Conservation (phyloP, 1,140 invertebrate genomes). For the Geopemphigus sp. region DNA sequence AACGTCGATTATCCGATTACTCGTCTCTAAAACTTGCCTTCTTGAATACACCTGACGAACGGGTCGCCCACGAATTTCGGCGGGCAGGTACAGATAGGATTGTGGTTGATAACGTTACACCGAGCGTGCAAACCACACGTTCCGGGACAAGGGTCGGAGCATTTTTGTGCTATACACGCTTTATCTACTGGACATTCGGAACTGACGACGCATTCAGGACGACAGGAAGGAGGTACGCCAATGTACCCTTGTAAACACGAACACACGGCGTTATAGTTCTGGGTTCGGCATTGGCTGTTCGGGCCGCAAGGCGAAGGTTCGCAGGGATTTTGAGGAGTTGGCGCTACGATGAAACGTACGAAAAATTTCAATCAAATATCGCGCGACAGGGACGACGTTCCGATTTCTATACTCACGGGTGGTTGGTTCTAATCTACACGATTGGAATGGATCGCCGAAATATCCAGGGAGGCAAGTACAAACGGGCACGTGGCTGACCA, state of each 20-base stretch:
- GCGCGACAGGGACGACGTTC: too few relatives aligned
- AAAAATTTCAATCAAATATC: too few relatives aligned
- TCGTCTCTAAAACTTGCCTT: slow-evolving; percentile 60
- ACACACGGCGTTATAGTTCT: slow-evolving; percentile 68
- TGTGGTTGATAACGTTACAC: slow-evolving; percentile 78
- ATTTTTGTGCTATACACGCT: slow-evolving; percentile 78
- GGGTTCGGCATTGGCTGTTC: slow-evolving; percentile 72
- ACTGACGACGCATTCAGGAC: slow-evolving; percentile 76
- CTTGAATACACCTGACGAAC: slow-evolving; percentile 70
- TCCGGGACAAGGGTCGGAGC: slow-evolving; percentile 75
- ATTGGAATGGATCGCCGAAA: slow-evolving; percentile 77
- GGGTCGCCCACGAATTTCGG: slow-evolving; percentile 76
- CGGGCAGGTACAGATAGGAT: slow-evolving; percentile 80
- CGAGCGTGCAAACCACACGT: slow-evolving; percentile 75
- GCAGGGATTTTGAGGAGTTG: slow-evolving; percentile 66
- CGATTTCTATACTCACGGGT: slow-evolving; percentile 13
- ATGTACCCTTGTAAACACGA: slow-evolving; percentile 73
- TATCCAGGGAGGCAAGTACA: slow-evolving; percentile 74
- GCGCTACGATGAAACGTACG: slow-evolving; percentile 54
- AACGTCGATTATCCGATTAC: too few relatives aligned
- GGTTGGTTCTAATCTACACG: slow-evolving; percentile 65
- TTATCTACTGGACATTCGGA: slow-evolving; percentile 71
- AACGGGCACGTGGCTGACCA: slow-evolving; percentile 76
- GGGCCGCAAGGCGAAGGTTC: slow-evolving; percentile 77
- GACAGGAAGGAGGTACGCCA: slow-evolving; percentile 72